Base-by-base conservation (phyloP, 2,888 invertebrate genomes). In the Stenodera caucasica region DNA sequence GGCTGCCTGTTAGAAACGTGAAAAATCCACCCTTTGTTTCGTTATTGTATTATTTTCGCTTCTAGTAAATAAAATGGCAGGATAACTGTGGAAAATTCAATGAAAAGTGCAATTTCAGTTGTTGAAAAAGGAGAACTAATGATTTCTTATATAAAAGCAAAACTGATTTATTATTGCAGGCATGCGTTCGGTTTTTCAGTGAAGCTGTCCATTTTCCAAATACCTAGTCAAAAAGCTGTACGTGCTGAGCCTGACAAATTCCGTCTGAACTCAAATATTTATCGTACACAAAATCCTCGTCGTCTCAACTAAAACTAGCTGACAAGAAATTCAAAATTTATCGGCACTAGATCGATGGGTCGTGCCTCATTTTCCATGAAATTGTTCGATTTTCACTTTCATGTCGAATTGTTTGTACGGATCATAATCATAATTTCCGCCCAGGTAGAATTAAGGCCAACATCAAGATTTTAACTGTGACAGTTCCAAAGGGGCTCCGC, bases 201-300 rank as follows among this genome's bases (percentile, higher is more conserved):
- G 68, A 69, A 73, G 71, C 72, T 75, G 75, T 75, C 75, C 72
- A 75, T 75, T 76, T 74, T 67, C 70, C 75, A 70, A 74, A 73
- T 74, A 72, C 71, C 72, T 69, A 73, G 72, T 73, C 75, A 75
- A 76, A 73, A 75, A 72, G 70, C 66, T 61, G 68, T 64, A 72
- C 72, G 71, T 72, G 72, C 58, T 55, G 45, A 37, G 71, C 67
- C 56, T 71, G 65, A 56, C 60, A 64, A 70, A 66, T 55, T 64
- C 57, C 14, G 50, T 21, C 37, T 51, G 40, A 63, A 60, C 66
- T 70, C 67, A 70, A 69, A 70, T 70, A 70, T 70, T 70, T 68
- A 70, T 69, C 60, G 66, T 67, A 67, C 68, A 70, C 66, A 65
- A 56, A 64, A 66, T 65, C 61, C 65, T 62, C 62, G 67, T 64